phyloP scores from a whole-genome alignment of 2,888 invertebrate genomes.

The Andrena praecox region DNA sequence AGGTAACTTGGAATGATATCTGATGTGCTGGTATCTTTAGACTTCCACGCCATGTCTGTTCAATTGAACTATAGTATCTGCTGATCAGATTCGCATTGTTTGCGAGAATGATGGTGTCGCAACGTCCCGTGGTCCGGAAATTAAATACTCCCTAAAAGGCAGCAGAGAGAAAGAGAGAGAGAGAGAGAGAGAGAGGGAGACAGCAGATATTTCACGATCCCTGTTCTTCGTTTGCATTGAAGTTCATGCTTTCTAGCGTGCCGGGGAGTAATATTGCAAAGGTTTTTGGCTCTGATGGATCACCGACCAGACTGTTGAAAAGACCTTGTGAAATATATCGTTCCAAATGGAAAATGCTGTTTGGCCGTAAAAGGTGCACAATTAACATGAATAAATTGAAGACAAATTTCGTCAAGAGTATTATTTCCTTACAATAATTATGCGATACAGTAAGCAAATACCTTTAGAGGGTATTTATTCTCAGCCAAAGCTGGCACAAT shows the following conservation, averaged over 20 bases:
- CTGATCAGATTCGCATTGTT: slow-evolving; percentile 65
- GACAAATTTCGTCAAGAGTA: neutral
- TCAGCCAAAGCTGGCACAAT: neutral
- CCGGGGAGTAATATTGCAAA: slow-evolving; percentile 27
- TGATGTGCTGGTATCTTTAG: neutral
- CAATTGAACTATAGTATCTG: slow-evolving; percentile 42
- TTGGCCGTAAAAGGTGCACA: neutral
- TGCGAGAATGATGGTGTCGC: slow-evolving; percentile 68
- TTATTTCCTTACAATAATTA: neutral
- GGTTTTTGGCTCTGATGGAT: neutral
- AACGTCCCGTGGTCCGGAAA: slow-evolving; percentile 72
- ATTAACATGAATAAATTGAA: neutral
- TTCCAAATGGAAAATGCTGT: neutral
- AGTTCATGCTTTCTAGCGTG: slow-evolving; percentile 8
- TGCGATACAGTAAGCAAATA: neutral
- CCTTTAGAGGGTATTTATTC: neutral
- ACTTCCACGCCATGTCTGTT: neutral
- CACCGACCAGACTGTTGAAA: neutral
- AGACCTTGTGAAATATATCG: neutral
- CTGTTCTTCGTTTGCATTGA: slow-evolving; percentile 28
- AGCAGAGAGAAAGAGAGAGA: slow-evolving; percentile 9
- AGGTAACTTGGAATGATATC: neutral
- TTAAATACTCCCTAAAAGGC: slow-evolving; percentile 76
- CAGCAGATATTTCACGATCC: slow-evolving; percentile 15
- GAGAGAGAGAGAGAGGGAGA: slow-evolving; percentile 36